Conservation (phyloP, 2,888 invertebrate species). For the Brachyptera risi region DNA sequence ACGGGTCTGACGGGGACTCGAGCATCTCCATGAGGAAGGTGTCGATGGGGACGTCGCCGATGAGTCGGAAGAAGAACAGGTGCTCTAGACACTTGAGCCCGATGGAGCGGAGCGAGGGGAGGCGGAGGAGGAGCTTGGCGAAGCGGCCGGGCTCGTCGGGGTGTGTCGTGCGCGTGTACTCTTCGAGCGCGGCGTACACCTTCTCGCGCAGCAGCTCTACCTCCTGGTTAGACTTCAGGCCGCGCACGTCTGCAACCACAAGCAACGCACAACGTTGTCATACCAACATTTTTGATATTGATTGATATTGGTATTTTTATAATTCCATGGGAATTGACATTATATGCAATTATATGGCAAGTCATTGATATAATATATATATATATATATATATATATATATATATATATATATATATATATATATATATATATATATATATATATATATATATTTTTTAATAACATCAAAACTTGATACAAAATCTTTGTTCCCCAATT, state of each 20-base stretch:
- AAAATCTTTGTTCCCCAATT: too few species aligned
- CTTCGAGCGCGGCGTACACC: slow-evolving; percentile 91
- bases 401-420: too few species aligned
- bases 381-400: too few species aligned
- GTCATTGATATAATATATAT: too few species aligned
- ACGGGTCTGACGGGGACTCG: slow-evolving; percentile 57
- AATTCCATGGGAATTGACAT: too few species aligned
- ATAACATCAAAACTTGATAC: too few species aligned
- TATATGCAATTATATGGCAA: too few species aligned
- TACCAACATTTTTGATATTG: too few species aligned
- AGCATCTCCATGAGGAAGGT: slow-evolving; percentile 79
- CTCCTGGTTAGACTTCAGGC: slow-evolving; percentile 74
- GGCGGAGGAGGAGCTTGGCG: slow-evolving; percentile 84
- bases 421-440: too few species aligned
- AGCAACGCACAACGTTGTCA: too few species aligned
- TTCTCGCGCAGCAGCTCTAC: slow-evolving; percentile 89
- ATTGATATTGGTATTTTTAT: too few species aligned
- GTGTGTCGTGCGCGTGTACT: slow-evolving; percentile 84
- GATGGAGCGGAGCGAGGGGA: slow-evolving; percentile 86
- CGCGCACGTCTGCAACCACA: slow-evolving; percentile 74
- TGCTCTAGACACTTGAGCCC: slow-evolving; percentile 93
- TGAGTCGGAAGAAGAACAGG: slow-evolving; percentile 88
- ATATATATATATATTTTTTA: too few species aligned
- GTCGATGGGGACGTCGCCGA: slow-evolving; percentile 82
- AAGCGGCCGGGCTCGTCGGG: slow-evolving; percentile 92